Conservation (phyloP, 2,888 invertebrate species). For the Steinernema carpocapsae region DNA sequence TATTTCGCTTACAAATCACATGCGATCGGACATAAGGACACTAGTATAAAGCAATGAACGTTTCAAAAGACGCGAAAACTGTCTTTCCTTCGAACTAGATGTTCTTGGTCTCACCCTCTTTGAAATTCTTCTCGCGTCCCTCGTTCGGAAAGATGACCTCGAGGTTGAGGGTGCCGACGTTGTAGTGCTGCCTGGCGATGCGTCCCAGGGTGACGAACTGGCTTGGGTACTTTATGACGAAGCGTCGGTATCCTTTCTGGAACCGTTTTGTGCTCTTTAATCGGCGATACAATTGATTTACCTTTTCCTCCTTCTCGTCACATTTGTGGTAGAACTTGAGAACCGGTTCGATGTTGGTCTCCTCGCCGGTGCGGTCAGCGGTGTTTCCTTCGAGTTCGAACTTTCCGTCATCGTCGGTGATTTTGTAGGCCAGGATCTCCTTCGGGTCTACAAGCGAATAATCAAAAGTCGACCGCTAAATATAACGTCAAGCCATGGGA, state of each 20-base stretch:
- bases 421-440: conserved; percentile 33
- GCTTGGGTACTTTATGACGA: conserved; percentile 9
- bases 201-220: conserved; percentile 44
- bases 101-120: neutral
- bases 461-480: conserved; percentile 1
- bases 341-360: conserved; percentile 51
- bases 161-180: conserved; percentile 46
- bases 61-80: too few species aligned
- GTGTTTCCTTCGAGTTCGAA: conserved; percentile 51
- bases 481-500: neutral
- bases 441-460: conserved; percentile 5
- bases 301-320: conserved; percentile 48
- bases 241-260: conserved; percentile 24
- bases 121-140: conserved; percentile 25
- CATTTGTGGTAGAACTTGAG: conserved; percentile 54
- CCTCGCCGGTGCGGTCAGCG: conserved; percentile 42
- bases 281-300: conserved; percentile 4
- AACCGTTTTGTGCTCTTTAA: neutral
- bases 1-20: too few species aligned
- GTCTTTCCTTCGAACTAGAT: neutral
- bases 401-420: conserved; percentile 12
- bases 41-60: too few species aligned
- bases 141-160: conserved; percentile 45
- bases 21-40: too few species aligned
- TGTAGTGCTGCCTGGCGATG: conserved; percentile 45